Evolutionary conservation across 1,140 invertebrate species (phyloP), one percentile per base, ranked within the genome.

Genomic region (Drosophila sechellia): DNA sequence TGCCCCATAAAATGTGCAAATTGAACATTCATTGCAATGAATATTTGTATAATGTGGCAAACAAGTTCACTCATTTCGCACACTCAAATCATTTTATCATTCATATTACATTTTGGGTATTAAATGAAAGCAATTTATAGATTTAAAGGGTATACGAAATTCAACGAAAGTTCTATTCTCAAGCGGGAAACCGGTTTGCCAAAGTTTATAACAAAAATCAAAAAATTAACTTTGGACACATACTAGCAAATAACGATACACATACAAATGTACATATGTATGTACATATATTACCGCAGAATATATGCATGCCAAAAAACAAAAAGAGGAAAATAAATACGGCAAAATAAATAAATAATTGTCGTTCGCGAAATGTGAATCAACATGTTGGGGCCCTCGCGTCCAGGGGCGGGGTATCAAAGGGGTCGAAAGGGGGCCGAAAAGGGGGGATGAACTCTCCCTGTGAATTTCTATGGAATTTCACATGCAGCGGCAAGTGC

Each of bases 401-500:
- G 15, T 27, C 40, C 20, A 60, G 27, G 39, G 31, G 31, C 52
- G 40, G n/a, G 6, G 25, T 1, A 49, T 49, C 46, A 31, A 15
- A 5, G 3, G 25, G 27, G 4, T 11, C 39, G 31, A 35, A n/a
- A 17, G 4, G 2, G 12, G 37, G 6, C 20, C 20, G 20, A 22
- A 22, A 11, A 20, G 45, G 60, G 17, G 22, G 45, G 34, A 5
- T 52, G 34, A 34, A 48, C 59, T 42, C 54, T 25, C 63, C 43
- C 57, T 27, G 66, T 31, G 46, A 60, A 77, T 71, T 76, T 83
- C 80, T 48, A 76, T 64, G 73, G 80, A 83, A 83, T 76, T 84
- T 79, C 57, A 48, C 65, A 66, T 83, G 70, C 69, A 78, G 43
- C 79, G 74, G 58, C 74, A 60, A 80, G 63, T 85, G 81, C 81